Evolutionary conservation across 2,888 invertebrate species (phyloP), one percentile per base, ranked within the genome.

Genomic region (Oxyteleia sp.): DNA sequence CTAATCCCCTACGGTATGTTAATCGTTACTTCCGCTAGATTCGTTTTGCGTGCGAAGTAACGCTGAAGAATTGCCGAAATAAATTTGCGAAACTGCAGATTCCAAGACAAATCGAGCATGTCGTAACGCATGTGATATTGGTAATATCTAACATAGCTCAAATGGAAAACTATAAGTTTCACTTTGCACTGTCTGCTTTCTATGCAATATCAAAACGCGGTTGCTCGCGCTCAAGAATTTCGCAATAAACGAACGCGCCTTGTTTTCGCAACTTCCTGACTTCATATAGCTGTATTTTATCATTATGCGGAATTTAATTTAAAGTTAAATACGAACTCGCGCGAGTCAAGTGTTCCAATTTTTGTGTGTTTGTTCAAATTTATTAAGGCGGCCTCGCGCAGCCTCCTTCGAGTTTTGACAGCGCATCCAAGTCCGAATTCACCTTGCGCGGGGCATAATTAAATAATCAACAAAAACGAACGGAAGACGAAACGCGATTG

Each of bases 271-370:
- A 83, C 78, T 83, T 74, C 49, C 68, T 55, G 32, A 20, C 64
- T 78, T 61, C 55, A 61, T 71, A 53, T 47, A 47, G 78, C 63
- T 51, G 68, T 76, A 61, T 78, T 82, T 69, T 76, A 78, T 82
- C 78, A 75, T 85, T 86, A 79, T 71, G 66, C 69, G 83, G 84
- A 89, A 87, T 87, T 87, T 87, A 83, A 88, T 88, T 82, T 86
- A 85, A 87, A 87, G 79, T 87, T 86, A 80, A 85, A 82, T 74
- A 63, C 71, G 66, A 80, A 49, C 49, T 45, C 16, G 18, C 16
- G n/a, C 16, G 29, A 72, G 18, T 32, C 23, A 20, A 20, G 38
- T 49, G 20, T 49, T 35, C 2, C 26, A n/a, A n/a, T 18, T 61
- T 64, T 79, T 79, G 59, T 76, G 23, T 32, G 11, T 18, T 55